Evolutionary conservation across 1,140 invertebrate species (phyloP), one percentile per base, ranked within the genome.

Genomic region (Centruroides sculpturatus): DNA sequence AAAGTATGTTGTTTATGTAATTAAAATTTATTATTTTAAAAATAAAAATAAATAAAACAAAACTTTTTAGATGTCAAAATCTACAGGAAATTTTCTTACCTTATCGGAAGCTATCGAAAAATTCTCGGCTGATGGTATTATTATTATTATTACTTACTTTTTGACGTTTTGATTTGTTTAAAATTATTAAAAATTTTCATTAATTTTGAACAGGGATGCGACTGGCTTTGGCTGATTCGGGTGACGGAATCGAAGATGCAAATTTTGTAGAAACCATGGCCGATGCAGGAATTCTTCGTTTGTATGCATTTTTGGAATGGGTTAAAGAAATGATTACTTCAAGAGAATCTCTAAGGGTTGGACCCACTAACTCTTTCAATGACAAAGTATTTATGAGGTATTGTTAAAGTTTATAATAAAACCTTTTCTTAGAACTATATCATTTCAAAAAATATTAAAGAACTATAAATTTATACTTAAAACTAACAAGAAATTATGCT

Each of bases 31-130:
- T 35, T 47, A 51, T 49, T 41, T 41, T 41, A 6, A 41, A 41
- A 41, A 41, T 41, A 5, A 41, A 41, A 41, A 13, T 12, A 60
- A 62, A 54, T 34, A 55, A 10, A 4, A 53, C 51, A n/a, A 52
- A 54, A 63, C 64, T 64, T 57, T 61, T 51, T 66, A 86, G 82
- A 99, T 99, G 97, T 98, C 96, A 0, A 99, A 99, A 74, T 95
- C 91, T 0, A 97, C 98, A 60, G 97, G 97, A 13, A 99, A 99
- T 73, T 99, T 99, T 74, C 76, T 99, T 55, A 98, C 94, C 0
- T 76, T 99, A 1, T 73, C 77, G 35, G 92, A 98, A 67, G 91
- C 92, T 55, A 79, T 98, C 35, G 75, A 86, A 46, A 94, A 91
- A 71, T 99, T 92, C 76, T 96, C 92, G 49, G 95, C 96, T 3